Conservation (phyloP, 2,888 invertebrate genomes). For the Eristalis arbustorum region DNA sequence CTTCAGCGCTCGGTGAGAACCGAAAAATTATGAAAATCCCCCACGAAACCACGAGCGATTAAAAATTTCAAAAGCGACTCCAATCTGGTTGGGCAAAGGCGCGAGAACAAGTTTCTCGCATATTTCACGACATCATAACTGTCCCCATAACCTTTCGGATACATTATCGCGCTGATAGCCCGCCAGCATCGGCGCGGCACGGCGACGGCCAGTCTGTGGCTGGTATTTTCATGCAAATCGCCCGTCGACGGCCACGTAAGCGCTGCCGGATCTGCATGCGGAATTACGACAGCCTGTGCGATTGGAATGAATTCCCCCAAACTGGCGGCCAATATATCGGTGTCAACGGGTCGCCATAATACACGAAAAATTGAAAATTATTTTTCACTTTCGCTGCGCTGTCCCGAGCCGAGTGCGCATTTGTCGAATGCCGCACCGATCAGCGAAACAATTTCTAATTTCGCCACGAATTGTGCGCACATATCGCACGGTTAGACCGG, state of each 20-base stretch:
- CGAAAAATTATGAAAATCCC: not conserved
- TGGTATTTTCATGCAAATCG: slow-evolving; percentile 38
- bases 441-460: slow-evolving; percentile 63
- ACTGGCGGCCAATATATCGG: slow-evolving; percentile 51
- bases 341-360: slow-evolving; percentile 63
- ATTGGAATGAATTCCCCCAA: slow-evolving; percentile 43
- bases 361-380: slow-evolving; percentile 52
- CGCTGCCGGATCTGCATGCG: slow-evolving; percentile 11
- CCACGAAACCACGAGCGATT: not conserved
- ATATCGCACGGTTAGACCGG: slow-evolving; percentile 51
- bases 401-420: slow-evolving; percentile 11
- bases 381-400: slow-evolving; percentile 60
- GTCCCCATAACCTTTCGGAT: not conserved
- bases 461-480: slow-evolving; percentile 36
- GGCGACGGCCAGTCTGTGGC: slow-evolving; percentile 41
- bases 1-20: not conserved
- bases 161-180: not conserved
- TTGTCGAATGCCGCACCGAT: slow-evolving; percentile 13
- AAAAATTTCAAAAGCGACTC: not conserved
- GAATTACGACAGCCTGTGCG: slow-evolving; percentile 19
- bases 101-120: not conserved
- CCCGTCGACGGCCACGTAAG: slow-evolving; percentile 23
- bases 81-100: not conserved
- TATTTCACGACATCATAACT: not conserved
- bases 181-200: not conserved